These are phyloP conservation scores for Solenopsis invicta DNA, from an alignment of 1,140 invertebrate genomes.

Conservation along the genomic window DNA sequence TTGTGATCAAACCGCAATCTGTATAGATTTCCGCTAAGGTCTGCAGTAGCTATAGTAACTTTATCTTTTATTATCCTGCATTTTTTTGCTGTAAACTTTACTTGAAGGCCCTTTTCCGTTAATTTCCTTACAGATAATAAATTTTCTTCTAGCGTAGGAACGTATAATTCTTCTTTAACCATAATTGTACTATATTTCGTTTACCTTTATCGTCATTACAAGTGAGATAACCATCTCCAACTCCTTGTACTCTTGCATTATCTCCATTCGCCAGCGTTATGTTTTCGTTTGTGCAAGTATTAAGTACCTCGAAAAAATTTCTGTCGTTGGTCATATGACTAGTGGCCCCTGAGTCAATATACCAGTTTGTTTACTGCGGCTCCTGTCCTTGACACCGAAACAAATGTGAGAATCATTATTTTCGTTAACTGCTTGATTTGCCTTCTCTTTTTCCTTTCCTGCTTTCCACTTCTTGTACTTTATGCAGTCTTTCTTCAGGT, in stretches of 20 bases:
- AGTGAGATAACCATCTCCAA: neutral
- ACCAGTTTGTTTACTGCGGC: neutral
- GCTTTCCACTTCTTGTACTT: conserved; percentile 1
- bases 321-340: neutral
- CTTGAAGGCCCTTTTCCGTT: neutral
- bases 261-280: neutral
- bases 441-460: neutral
- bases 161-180: neutral
- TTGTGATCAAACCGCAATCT: neutral
- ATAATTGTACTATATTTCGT: neutral
- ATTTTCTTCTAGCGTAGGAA: neutral
- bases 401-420: neutral
- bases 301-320: neutral
- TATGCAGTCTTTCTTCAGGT: conserved; percentile 3
- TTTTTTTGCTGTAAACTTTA: neutral
- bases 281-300: neutral
- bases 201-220: neutral
- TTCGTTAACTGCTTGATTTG: neutral
- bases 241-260: neutral
- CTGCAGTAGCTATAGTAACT: neutral
- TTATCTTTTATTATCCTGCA: neutral
- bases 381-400: neutral
- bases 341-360: conserved; percentile 1
- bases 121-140: conserved; percentile 15
- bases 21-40: neutral